Base-by-base conservation (phyloP, 2,113 vertebrate species). In the Callipepla californica region DNA sequence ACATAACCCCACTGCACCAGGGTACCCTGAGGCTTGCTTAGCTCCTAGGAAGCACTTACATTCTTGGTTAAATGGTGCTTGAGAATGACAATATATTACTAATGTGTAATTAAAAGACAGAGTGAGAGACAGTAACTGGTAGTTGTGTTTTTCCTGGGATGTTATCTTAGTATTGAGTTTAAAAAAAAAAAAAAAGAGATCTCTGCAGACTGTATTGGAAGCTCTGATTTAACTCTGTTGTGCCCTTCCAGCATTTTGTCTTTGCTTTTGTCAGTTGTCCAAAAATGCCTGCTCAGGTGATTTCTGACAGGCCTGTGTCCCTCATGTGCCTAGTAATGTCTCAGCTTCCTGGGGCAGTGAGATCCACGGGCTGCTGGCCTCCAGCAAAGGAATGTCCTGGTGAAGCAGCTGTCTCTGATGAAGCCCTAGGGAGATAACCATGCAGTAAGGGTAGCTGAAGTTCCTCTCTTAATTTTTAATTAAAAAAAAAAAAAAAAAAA, bases 71-170 rank as follows among this genome's bases (percentile, higher is more conserved):
- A 92, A 92, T 76, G 86, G 66, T 89, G 84, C 91, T 96, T 87
- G 70, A 85, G 78, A 80, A 85, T 58, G 74, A 63, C 91, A 91
- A 79, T 95, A 36, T 93, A 85, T 93, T 96, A 91, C 94, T 95
- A 84, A 92, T 92, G 89, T 77, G 63, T 96, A 91, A 96, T 96
- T 92, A 96, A 96, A 90, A 92, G 92, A 70, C 70, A 69, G 0
- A 72, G 77, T 75, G 51, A 95, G 65, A 95, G 65, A 73, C 53
- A 89, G 38, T 91, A 95, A 87, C 45, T 89, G 63, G 78, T 1
- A 8, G 55, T 93, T 95, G 63, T 82, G 23, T 89, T 94, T 94
- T 94, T 93, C 77, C 80, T 91, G 22, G 50, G 84, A 67, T 81
- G 5, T 42, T 66, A 13, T 85, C 91, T 87, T 87, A 87, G 45